A percentile compares a stretch with the other conserved stretches of the same genome.
Conservation (phyloP, 2,797 vertebrate species). For the Acanthornis magna region DNA sequence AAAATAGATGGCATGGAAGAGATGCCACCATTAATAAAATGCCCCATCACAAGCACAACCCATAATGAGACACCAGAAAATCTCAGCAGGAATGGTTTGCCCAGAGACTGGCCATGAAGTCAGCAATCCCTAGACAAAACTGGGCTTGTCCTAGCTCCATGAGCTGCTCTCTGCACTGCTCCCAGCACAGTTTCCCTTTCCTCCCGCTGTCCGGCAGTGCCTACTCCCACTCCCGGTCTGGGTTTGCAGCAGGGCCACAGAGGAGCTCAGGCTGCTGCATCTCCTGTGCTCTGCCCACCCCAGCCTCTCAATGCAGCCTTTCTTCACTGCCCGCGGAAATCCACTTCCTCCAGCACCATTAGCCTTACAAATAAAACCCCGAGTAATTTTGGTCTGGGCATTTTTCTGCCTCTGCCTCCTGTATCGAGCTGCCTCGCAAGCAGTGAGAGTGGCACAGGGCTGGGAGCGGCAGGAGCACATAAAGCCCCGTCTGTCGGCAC, state of each 20-base stretch:
- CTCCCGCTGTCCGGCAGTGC: fast-evolving
- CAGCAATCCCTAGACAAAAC: neutral
- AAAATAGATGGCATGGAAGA: neutral
- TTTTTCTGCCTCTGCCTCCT: neutral
- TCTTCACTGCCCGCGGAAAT: slow-evolving; percentile 29
- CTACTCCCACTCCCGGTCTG: fast-evolving
- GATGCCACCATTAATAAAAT: neutral
- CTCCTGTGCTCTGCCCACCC: neutral
- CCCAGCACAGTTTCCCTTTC: neutral
- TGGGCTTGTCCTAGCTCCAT: neutral
- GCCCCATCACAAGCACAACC: neutral
- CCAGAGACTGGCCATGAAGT: fast-evolving
- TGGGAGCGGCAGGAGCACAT: fast-evolving
- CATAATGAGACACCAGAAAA: neutral
- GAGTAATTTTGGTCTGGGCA: neutral
- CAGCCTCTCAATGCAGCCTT: slow-evolving; percentile 35
- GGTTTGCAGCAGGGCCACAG: neutral
- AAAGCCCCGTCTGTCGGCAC: neutral
- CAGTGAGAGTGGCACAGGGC: fast-evolving
- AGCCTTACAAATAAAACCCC: slow-evolving; percentile 17
- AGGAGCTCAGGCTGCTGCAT: neutral
- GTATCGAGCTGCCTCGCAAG: neutral
- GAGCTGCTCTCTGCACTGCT: neutral
- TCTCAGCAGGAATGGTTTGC: neutral
- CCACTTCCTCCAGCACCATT: slow-evolving; percentile 28